These are phyloP conservation scores for Paratilapia polleni DNA, from an alignment of 2,113 vertebrate genomes.

Conservation along the genomic window DNA sequence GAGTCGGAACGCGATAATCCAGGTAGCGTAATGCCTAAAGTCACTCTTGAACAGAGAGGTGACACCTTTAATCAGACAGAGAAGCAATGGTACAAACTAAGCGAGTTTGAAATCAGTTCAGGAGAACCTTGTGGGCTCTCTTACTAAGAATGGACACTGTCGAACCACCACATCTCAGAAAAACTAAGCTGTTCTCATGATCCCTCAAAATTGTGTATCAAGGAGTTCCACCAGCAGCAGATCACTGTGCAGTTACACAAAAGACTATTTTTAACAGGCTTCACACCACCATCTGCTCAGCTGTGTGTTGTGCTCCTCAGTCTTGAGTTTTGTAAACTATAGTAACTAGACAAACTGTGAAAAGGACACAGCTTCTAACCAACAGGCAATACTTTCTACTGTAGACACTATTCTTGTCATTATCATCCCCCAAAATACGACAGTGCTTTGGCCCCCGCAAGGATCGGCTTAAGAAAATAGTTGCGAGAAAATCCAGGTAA, in stretches of 20 bases:
- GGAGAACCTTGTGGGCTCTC: neutral
- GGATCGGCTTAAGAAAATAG: neutral
- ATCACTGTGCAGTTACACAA: neutral
- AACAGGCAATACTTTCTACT: neutral
- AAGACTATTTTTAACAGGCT: neutral
- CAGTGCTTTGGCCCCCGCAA: neutral
- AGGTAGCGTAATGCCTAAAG: slow-evolving; percentile 45
- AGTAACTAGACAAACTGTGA: neutral
- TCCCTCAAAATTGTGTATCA: neutral
- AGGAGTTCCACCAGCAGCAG: too few relatives aligned
- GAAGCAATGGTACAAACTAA: neutral
- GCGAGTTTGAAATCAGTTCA: neutral
- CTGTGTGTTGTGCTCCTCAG: neutral
- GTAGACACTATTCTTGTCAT: neutral
- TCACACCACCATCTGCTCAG: neutral
- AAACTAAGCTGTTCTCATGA: neutral
- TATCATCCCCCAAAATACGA: neutral
- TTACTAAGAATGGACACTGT: neutral
- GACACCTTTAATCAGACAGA: neutral
- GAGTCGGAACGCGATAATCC: slow-evolving; percentile 52
- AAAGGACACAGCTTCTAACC: neutral
- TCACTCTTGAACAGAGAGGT: neutral
- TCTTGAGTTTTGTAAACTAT: neutral
- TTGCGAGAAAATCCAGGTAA: neutral
- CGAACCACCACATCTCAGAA: neutral